phyloP scores from a whole-genome alignment of 2,113 vertebrate species.

The Ptyas mucosa region DNA sequence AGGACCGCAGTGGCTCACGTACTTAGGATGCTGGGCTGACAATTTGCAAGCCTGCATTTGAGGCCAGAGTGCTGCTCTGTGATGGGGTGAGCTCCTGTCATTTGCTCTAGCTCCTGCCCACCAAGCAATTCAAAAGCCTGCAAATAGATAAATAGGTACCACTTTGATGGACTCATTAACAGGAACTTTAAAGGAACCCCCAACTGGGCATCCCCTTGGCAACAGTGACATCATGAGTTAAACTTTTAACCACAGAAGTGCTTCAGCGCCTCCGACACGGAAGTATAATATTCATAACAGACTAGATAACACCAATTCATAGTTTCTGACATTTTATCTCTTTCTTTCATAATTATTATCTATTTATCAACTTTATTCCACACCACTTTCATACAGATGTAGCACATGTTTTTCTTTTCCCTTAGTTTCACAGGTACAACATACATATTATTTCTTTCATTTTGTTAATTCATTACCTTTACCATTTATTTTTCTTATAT shows the following conservation, averaged over 20 bases:
- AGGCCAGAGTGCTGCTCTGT: not conserved
- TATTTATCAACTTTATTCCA: not conserved
- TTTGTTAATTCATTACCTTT: not conserved
- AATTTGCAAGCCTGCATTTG: not conserved
- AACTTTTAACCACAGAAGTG: not conserved
- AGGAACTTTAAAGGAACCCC: not conserved
- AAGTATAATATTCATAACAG: not conserved
- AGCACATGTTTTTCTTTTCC: not conserved
- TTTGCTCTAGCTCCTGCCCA: not conserved
- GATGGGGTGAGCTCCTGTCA: not conserved
- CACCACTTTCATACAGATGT: not conserved
- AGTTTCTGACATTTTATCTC: not conserved
- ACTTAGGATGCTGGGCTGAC: not conserved
- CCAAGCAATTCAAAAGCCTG: not conserved
- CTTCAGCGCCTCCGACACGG: not conserved
- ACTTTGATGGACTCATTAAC: not conserved
- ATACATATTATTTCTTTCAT: not conserved
- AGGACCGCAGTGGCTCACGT: not conserved
- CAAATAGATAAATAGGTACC: not conserved
- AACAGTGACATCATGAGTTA: not conserved
- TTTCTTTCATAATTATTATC: not conserved
- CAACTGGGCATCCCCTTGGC: not conserved
- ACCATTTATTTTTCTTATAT: not conserved
- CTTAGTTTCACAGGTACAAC: not conserved
- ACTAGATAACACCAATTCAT: not conserved